Conservation (phyloP, 2,888 invertebrate genomes). For the Calliphora vomitoria region DNA sequence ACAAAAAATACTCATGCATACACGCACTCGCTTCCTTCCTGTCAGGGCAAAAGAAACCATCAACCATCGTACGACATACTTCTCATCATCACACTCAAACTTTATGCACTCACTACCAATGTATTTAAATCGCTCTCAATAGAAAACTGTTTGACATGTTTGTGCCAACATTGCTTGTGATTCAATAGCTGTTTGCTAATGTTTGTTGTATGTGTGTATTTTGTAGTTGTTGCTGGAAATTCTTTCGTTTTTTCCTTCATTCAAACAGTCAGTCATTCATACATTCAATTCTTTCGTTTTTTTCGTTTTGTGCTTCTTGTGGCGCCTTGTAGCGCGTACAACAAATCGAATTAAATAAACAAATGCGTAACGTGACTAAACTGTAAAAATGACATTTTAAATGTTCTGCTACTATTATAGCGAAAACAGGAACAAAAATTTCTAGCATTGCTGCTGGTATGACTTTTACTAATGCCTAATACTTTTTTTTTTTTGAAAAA, state of each 20-base stretch:
- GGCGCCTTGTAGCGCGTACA: constrained; percentile 59
- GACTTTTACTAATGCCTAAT: constrained; percentile 16
- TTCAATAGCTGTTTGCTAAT: constrained; percentile 8
- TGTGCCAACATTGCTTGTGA: constrained; percentile 34
- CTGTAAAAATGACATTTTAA: constrained; percentile 79
- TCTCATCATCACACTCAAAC: constrained; percentile 5
- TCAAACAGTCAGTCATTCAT: constrained; percentile 29
- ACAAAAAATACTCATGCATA: constrained; percentile 18
- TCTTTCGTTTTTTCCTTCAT: constrained; percentile 3
- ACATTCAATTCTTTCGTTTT: constrained; percentile 18
- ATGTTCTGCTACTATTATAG: constrained; percentile 45
- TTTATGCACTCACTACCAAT: neutral
- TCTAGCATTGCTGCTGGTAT: constrained; percentile 7
- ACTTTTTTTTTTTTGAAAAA: constrained; percentile 1
- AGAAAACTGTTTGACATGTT: constrained; percentile 61
- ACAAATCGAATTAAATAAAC: constrained; percentile 84
- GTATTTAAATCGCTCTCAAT: constrained; percentile 55
- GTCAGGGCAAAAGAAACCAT: constrained; percentile 12
- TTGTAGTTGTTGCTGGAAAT: constrained; percentile 33
- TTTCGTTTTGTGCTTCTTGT: constrained; percentile 8
- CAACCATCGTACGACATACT: neutral
- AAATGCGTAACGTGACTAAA: constrained; percentile 84
- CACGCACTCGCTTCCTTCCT: constrained; percentile 42
- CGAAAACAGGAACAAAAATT: neutral
- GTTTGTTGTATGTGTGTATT: constrained; percentile 23